Evolutionary conservation across 1,140 invertebrate genomes (phyloP).

Genomic region (Magallana gigas): DNA sequence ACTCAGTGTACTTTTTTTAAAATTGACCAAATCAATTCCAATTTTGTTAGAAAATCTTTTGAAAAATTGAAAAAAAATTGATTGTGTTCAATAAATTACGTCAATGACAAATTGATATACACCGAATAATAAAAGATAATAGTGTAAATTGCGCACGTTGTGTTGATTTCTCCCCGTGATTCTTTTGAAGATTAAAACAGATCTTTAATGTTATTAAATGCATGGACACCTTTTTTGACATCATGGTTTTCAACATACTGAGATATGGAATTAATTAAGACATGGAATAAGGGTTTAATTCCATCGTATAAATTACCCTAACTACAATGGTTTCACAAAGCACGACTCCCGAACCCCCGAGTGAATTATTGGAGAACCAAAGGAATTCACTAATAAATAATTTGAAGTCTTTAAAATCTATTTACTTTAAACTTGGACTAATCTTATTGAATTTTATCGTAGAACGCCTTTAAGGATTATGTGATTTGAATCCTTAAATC

Average conservation of each 20-base stretch:
- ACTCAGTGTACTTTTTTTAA: no score
- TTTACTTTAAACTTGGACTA: conserved; percentile 35
- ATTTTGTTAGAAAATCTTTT: no score
- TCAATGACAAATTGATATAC: no score
- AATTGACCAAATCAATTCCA: no score
- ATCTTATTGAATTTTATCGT: background rate
- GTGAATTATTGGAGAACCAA: conserved; percentile 18
- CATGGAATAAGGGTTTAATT: background rate
- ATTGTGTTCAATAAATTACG: no score
- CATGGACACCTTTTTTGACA: background rate
- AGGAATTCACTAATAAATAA: conserved; percentile 30
- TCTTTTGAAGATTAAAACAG: conserved; percentile 11
- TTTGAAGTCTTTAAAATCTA: conserved; percentile 37
- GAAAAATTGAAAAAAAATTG: no score
- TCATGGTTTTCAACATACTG: background rate
- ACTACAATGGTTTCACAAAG: background rate
- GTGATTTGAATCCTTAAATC: background rate
- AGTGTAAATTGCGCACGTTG: background rate
- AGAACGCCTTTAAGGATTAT: background rate
- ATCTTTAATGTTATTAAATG: background rate
- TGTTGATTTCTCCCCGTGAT: background rate
- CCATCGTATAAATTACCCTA: background rate
- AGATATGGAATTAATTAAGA: background rate
- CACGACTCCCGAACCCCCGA: background rate
- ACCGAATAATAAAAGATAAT: background rate